Evolutionary conservation across 35 echinoderm and acorn worm genomes (phyloP).

Genomic region (Holothuria glaberrima): DNA sequence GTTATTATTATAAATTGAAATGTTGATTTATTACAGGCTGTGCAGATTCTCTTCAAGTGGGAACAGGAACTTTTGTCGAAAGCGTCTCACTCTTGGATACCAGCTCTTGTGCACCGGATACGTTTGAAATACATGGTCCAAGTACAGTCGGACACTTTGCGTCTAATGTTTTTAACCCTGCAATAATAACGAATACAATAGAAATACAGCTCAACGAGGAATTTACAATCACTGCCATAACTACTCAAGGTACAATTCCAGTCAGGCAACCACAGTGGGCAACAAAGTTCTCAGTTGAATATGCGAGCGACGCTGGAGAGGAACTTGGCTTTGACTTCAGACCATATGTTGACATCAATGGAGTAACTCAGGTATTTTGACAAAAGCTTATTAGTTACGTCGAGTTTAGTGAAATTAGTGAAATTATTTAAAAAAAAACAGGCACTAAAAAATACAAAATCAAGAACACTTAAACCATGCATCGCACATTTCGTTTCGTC

Average conservation of each 20-base stretch:
- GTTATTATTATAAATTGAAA: no score
- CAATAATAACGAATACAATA: background rate
- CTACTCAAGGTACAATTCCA: background rate
- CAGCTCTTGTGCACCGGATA: background rate
- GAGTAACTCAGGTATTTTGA: background rate
- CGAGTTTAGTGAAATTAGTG: no score
- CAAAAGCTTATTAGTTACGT: no score
- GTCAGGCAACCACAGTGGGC: background rate
- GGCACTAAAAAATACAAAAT: no score
- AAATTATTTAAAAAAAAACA: no score
- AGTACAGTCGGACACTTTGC: background rate
- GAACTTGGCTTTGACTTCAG: background rate
- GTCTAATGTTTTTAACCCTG: background rate
- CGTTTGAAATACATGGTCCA: conserved; percentile 4
- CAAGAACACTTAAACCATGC: no score
- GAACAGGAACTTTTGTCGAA: background rate
- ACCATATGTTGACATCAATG: background rate
- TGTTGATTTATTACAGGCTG: no score
- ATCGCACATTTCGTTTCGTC: no score
- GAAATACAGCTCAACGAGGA: conserved; percentile 24
- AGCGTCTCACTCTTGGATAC: background rate
- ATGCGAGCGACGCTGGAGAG: background rate
- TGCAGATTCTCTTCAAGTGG: background rate
- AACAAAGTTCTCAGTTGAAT: conserved; percentile 13
- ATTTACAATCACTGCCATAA: conserved; percentile 3